A percentile compares a stretch with the other conserved stretches of the same genome.
Evolutionary conservation across 1,140 invertebrate species (phyloP).

Genomic region (Littorina saxatilis): DNA sequence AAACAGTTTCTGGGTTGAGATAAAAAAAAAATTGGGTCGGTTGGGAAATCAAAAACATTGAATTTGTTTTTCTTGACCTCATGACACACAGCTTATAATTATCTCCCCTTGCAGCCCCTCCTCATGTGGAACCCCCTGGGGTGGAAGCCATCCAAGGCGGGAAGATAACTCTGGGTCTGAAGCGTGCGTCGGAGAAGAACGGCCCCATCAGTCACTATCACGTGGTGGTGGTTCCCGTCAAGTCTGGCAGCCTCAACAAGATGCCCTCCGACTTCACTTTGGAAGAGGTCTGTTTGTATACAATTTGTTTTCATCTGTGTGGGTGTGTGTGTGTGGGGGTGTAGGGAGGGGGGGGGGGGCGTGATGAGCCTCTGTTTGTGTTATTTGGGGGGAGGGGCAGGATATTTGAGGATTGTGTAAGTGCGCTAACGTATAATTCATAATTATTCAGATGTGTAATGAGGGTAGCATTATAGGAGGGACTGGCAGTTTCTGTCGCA

Average conservation of each 20-base stretch:
- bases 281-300: conserved; percentile 47
- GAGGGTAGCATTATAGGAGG: too few relatives aligned
- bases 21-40: too few relatives aligned
- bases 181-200: conserved; percentile 97
- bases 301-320: background rate
- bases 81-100: too few relatives aligned
- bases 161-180: conserved; percentile 92
- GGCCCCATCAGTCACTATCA: conserved; percentile 99
- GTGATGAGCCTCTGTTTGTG: too few relatives aligned
- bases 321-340: background rate
- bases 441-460: too few relatives aligned
- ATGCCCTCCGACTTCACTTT: conserved; percentile 62
- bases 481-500: too few relatives aligned
- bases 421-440: too few relatives aligned
- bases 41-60: too few relatives aligned
- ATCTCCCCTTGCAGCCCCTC: too few relatives aligned
- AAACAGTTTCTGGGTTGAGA: too few relatives aligned
- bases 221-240: conserved; percentile 94
- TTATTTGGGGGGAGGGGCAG: background rate
- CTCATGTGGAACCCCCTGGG: conserved; percentile 96
- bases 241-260: conserved; percentile 74
- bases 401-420: background rate
- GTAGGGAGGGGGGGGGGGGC: too few relatives aligned
- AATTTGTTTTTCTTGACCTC: too few relatives aligned
- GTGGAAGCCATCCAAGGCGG: conserved; percentile 91